These are phyloP conservation scores for Oceanites oceanicus DNA, from an alignment of 2,113 vertebrate species.

Conservation along the genomic window DNA sequence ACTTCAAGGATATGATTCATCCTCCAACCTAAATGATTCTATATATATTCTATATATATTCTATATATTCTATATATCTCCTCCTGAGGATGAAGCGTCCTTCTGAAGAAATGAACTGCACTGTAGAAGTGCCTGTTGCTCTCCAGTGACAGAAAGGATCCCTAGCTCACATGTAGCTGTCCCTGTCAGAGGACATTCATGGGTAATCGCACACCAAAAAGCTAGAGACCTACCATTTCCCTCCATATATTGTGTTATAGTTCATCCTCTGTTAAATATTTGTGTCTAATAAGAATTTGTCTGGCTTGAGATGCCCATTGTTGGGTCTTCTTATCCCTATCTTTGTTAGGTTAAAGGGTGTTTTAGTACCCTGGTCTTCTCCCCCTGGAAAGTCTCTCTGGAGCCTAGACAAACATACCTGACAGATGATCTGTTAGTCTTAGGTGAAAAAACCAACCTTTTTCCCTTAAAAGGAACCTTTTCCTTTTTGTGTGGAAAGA, in stretches of 20 bases:
- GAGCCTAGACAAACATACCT: not conserved
- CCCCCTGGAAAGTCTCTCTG: not conserved
- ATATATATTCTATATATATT: no score
- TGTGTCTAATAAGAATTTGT: not conserved
- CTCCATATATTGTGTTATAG: not conserved
- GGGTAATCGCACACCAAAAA: not conserved
- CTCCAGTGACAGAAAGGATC: not conserved
- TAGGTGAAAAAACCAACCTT: accelerated
- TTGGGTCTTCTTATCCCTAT: not conserved
- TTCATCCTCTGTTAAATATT: not conserved
- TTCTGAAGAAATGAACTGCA: not conserved
- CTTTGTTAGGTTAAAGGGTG: not conserved
- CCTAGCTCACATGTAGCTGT: not conserved
- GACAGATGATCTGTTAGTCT: not conserved
- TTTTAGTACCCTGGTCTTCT: not conserved
- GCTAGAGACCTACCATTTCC: not conserved
- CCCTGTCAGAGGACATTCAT: not conserved
- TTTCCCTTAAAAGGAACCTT: not conserved
- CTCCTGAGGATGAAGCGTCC: not conserved
- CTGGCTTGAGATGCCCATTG: not conserved
- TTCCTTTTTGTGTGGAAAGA: not conserved
- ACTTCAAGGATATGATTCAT: not conserved
- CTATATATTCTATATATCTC: no score
- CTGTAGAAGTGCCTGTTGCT: not conserved
- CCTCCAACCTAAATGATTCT: no score